Evolutionary conservation across 2,113 vertebrate genomes (phyloP).

Genomic region (Chaetodon auriga): DNA sequence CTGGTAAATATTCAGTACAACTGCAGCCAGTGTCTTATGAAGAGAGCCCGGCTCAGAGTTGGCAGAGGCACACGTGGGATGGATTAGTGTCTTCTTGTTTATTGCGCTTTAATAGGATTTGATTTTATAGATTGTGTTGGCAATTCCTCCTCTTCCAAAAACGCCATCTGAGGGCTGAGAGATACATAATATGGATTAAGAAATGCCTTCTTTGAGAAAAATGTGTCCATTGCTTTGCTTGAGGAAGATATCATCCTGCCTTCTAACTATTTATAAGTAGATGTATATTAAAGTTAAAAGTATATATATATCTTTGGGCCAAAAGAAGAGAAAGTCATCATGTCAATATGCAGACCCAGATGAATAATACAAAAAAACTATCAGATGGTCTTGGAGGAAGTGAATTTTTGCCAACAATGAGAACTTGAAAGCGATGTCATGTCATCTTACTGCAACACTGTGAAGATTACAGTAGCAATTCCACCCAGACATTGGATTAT

Average conservation of each 20-base stretch:
- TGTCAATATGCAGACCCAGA: slow-evolving; percentile 29
- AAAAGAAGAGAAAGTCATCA: slow-evolving; percentile 8
- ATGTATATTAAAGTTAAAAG: slow-evolving; percentile 42
- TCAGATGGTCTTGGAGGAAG: slow-evolving; percentile 47
- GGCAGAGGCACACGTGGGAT: slow-evolving; percentile 71
- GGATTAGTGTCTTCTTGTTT: slow-evolving; percentile 83
- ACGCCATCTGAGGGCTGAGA: slow-evolving; percentile 68
- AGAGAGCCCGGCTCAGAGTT: slow-evolving; percentile 64
- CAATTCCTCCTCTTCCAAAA: slow-evolving; percentile 76
- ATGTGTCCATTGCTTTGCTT: slow-evolving; percentile 47
- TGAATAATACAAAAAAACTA: slow-evolving; percentile 47
- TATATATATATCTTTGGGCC: background rate
- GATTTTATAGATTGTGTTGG: slow-evolving; percentile 83
- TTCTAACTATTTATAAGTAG: slow-evolving; percentile 54
- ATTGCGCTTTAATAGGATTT: slow-evolving; percentile 84
- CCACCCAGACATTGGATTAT: slow-evolving; percentile 68
- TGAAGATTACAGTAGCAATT: slow-evolving; percentile 61
- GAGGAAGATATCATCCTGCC: slow-evolving; percentile 54
- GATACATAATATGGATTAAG: slow-evolving; percentile 81
- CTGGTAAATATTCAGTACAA: slow-evolving; percentile 65
- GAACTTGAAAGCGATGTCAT: slow-evolving; percentile 68
- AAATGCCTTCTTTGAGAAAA: slow-evolving; percentile 62
- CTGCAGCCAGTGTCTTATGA: slow-evolving; percentile 53
- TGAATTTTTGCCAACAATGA: slow-evolving; percentile 61
- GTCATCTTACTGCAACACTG: slow-evolving; percentile 53